Base-by-base conservation (phyloP, 64 coral and sea anemone species). In the Actinia tenebrosa region DNA sequence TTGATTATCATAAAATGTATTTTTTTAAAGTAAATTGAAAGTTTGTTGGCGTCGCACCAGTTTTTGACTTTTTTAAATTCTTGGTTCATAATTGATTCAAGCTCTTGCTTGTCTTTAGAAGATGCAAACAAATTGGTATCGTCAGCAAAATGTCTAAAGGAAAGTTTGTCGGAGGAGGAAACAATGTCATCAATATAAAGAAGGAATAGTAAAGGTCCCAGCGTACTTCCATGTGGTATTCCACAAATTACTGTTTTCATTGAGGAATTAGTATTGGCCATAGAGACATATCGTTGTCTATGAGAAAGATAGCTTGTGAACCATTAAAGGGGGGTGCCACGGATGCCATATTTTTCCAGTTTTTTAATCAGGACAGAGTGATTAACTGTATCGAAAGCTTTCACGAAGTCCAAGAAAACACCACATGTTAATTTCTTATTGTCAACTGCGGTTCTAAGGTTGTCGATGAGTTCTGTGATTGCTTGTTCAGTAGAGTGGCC, bases 331-430 rank as follows among this genome's bases (percentile, higher is more conserved):
- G 88, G 88, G 7, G 54, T 45, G 5, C 88, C 80, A 42, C 80
- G 16, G 14, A 89, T 83, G 2, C 88, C 80, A 68, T 75, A 83
- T 37, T 37, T 52, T 89, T 89, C 60, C 7, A 89, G 37, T 54
- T 89, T 89, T 17, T 3, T 66, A 15, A 89, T 15, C 10, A 89
- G 44, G 16, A 89, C 83, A 19, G 44, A 26, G 61, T 83, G 80
- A 50, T 89, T 89, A 1, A 89, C 88, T 47, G 79, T 89, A 47
- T 89, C 77, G 80, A 82, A 89, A 7, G 87, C 87, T 82, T 89
- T 89, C 13, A 4, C 54, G 62, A 89, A 89, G 59, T 83, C 60
- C 55, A 83, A 84, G 18, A 89, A 89, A 26, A 89, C 56, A 60
- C 79, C 78, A 64, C 87, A 83, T 10, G 88, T 89, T 46, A 15